phyloP scores from a whole-genome alignment of 2,797 vertebrate species.

The Parauchenoglanis punctatus region DNA sequence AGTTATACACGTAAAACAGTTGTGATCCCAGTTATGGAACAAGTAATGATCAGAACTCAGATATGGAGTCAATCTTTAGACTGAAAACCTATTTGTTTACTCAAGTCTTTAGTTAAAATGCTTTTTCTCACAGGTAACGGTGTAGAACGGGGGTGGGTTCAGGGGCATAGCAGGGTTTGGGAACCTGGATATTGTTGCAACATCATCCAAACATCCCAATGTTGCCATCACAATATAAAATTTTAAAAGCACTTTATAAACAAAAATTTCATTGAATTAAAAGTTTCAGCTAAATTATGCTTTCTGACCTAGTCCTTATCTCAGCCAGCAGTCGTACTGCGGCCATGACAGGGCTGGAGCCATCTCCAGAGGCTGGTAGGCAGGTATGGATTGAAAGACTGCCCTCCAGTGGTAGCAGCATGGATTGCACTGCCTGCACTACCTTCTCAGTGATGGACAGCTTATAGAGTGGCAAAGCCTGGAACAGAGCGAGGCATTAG shows the following conservation, averaged over 20 bases:
- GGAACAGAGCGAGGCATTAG: constrained; percentile 39
- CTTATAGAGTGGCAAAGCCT: constrained; percentile 97
- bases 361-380: constrained; percentile 95
- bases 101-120: not conserved
- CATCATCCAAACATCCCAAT: not conserved
- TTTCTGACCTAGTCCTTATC: constrained; percentile 91
- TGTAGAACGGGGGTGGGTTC: not conserved
- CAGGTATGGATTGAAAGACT: constrained; percentile 99
- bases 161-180: not conserved
- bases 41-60: not conserved
- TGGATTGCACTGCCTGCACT: constrained; percentile 98
- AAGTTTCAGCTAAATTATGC: not conserved
- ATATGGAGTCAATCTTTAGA: not conserved
- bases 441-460: constrained; percentile 99
- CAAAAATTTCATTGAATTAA: not conserved
- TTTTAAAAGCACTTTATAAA: not conserved
- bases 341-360: constrained; percentile 97
- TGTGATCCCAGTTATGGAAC: not conserved
- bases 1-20: not conserved
- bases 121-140: not conserved
- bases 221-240: not conserved
- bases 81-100: not conserved
- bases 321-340: constrained; percentile 95
- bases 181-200: not conserved
- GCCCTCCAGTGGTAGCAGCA: constrained; percentile 98